A percentile compares a stretch with the other conserved stretches of the same genome.
Conservation (phyloP, 2,888 invertebrate species). For the Hemicrepidius hirtus region DNA sequence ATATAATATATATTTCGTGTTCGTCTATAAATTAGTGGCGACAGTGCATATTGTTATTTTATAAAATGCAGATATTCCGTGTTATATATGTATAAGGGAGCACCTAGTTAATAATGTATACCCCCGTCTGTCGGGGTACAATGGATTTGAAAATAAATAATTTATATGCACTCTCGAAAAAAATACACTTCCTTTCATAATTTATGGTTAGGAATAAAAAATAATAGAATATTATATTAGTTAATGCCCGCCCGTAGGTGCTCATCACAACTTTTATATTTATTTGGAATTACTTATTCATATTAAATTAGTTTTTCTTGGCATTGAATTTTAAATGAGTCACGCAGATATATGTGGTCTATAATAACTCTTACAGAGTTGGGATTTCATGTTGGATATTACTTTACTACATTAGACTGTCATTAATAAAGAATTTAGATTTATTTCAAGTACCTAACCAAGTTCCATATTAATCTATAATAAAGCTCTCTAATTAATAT, state of each 20-base stretch:
- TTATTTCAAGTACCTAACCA: conserved; percentile 62
- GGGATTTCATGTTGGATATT: conserved; percentile 48
- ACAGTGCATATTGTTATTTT: conserved; percentile 64
- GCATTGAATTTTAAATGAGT: conserved; percentile 71
- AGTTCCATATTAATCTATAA: conserved; percentile 50
- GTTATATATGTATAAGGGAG: conserved; percentile 62
- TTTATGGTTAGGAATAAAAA: conserved; percentile 69
- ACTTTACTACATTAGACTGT: conserved; percentile 59
- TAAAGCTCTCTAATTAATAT: conserved; percentile 49
- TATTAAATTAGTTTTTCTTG: conserved; percentile 72
- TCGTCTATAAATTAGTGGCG: conserved; percentile 66
- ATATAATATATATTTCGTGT: conserved; percentile 67
- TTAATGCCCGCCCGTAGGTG: conserved; percentile 67
- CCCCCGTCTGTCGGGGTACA: conserved; percentile 66
- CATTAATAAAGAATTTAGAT: conserved; percentile 67
- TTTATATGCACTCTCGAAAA: conserved; percentile 70
- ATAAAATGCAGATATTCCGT: conserved; percentile 66
- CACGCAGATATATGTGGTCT: conserved; percentile 68
- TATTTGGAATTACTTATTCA: conserved; percentile 72
- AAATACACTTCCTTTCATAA: conserved; percentile 70
- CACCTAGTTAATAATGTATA: conserved; percentile 66
- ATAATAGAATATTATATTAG: conserved; percentile 73
- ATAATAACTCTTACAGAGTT: conserved; percentile 64
- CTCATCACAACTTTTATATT: conserved; percentile 69
- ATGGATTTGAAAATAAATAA: conserved; percentile 71